A percentile compares a stretch with the other conserved stretches of the same genome.
phyloP scores from a whole-genome alignment of 2,113 vertebrate species.

The Heterocephalus glaber region DNA sequence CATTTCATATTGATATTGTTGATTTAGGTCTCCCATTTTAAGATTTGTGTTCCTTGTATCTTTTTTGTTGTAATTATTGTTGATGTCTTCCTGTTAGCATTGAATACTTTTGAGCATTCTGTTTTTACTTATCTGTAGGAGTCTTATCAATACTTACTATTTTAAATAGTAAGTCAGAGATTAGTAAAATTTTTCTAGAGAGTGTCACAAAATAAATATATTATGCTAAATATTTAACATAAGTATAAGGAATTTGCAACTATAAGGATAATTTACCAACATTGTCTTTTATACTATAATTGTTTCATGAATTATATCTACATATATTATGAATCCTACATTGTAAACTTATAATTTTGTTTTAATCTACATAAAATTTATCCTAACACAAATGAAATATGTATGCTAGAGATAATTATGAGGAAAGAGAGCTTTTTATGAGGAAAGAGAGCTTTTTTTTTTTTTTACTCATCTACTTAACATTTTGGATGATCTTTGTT shows the following conservation, averaged over 20 bases:
- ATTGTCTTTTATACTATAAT: background rate
- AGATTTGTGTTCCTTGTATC: background rate
- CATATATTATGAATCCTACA: background rate
- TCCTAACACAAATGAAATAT: background rate
- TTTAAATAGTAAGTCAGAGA: background rate
- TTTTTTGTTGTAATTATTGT: background rate
- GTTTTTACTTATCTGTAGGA: background rate
- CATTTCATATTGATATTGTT: background rate
- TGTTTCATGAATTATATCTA: background rate
- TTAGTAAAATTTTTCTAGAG: background rate
- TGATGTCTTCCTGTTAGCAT: background rate
- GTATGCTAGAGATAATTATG: background rate
- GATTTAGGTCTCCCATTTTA: background rate
- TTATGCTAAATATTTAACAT: background rate
- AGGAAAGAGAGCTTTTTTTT: background rate
- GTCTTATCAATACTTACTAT: conserved; percentile 7
- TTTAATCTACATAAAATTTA: background rate
- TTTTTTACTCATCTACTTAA: background rate
- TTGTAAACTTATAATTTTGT: conserved; percentile 29
- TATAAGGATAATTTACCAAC: background rate
- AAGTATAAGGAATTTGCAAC: background rate
- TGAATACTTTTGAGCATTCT: conserved; percentile 8
- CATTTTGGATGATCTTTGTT: background rate
- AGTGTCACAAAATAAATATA: background rate
- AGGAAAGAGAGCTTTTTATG: background rate